Base-by-base conservation (phyloP, 92 coral and sea anemone genomes). In the Plumapathes pennacea region DNA sequence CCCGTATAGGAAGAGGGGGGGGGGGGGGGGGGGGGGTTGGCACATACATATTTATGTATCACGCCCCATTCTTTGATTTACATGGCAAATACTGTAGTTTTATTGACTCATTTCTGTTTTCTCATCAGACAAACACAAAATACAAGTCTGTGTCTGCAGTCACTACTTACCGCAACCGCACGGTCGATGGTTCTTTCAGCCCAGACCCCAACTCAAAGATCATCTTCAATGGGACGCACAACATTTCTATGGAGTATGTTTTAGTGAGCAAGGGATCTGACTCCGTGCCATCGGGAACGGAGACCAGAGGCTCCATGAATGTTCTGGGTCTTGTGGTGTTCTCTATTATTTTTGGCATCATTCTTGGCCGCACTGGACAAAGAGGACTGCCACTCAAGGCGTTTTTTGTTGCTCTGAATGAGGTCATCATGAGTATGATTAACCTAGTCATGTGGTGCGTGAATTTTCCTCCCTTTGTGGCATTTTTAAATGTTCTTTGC, bases 401-500 rank as follows among this genome's bases (percentile, higher is more conserved):
- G 10, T 89, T 89, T 51, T 82, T 91, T 31, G 88, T 78, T 15
- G 71, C 85, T 33, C 64, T 91, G 62, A 80, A 88, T 50, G 97
- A 91, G 43, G 80, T 91, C 15, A 78, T 85, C 15, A 91, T 91
- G 97, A 78, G 76, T 27, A 79, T 91, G 96, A 83, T 88, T 17
- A 77, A 62, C 15, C 64, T 91, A n/a, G 95, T 85, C 40, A 91
- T 91, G 97, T 91, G 97, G 97, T 91, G 62, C 59, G 71, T 70
- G 23, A n/a, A n/a, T n/a, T 19, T n/a, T n/a, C n/a, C n/a, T n/a
- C n/a, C n/a, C n/a, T n/a, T n/a, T n/a, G n/a, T n/a, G n/a, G n/a
- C n/a, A n/a, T n/a, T n/a, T n/a, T n/a, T n/a, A n/a, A n/a, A n/a
- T n/a, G n/a, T n/a, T n/a, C n/a, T n/a, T n/a, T n/a, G n/a, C n/a